Base-by-base conservation (phyloP, 2,113 vertebrate species). In the Salvelinus sp. region DNA sequence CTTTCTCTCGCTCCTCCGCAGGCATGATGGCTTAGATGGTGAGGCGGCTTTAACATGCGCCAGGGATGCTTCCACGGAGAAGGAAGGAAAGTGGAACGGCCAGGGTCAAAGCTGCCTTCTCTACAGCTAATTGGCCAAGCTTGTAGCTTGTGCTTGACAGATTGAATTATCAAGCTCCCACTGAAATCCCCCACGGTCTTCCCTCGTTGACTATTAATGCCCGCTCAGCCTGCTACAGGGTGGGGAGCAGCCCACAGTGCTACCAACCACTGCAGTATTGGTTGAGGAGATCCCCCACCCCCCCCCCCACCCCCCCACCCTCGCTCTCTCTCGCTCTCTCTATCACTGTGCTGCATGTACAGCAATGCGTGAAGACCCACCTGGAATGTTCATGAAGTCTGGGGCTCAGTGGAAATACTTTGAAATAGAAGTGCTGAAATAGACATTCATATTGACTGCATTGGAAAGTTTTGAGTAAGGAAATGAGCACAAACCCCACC, bases 121-220 rank as follows among this genome's bases (percentile, higher is more conserved):
- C 88, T 90, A 84, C 85, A 86, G 84, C 88, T 92, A 92, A 93
- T 92, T 92, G 89, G 89, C 88, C 83, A 69, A 82, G 88, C 85
- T 89, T 86, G 85, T 88, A 90, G 86, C 78, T 54, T 78, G 82
- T 64, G 82, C 87, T 84, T 90, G 90, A 90, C 89, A 92, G 89
- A 91, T 92, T 91, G 88, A 92, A 93, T 92, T 91, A 92, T 93
- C 91, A 92, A 91, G 80, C 85, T 87, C 86, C 83, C 82, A 84
- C 80, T 86, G 80, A 81, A 76, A 87, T 90, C 79, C 88, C 89
- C 88, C 76, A 79, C 66, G 84, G 88, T 86, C 82, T 78, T 83
- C 88, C 85, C 88, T 87, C 85, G 81, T 91, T 88, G 91, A 90
- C 88, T 92, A 88, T 91, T 92, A 93, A 91, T 91, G 90, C 88